Conservation (phyloP, 2,888 invertebrate genomes). For the Drosophila peninsularis region DNA sequence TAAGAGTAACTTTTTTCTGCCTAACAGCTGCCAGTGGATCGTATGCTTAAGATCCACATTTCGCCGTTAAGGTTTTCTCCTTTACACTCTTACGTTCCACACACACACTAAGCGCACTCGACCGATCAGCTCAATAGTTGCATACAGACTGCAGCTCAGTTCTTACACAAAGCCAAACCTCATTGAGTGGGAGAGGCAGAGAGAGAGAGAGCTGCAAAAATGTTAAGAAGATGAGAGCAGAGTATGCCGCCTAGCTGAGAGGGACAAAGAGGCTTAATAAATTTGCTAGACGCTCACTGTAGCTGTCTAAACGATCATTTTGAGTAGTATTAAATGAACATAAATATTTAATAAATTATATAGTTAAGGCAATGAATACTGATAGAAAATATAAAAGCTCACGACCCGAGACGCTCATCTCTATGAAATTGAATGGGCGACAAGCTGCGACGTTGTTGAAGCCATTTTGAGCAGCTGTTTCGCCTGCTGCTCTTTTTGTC, state of each 20-base stretch:
- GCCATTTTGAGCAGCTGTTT: conserved; percentile 71
- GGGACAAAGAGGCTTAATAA: not conserved
- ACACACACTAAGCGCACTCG: not conserved
- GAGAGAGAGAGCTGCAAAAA: not conserved
- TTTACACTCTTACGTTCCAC: not conserved
- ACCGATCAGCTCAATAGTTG: not conserved
- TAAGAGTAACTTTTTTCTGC: too few species aligned
- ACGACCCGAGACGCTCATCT: conserved; percentile 34
- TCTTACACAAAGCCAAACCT: not conserved
- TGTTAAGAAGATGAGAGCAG: not conserved
- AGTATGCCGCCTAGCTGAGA: not conserved
- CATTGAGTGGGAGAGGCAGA: not conserved
- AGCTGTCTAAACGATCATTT: not conserved
- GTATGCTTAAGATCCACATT: not conserved
- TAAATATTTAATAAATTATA: not conserved
- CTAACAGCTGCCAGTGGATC: too few species aligned
- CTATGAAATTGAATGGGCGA: conserved; percentile 38
- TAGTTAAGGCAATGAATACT: not conserved
- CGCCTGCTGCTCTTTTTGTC: conserved; percentile 57
- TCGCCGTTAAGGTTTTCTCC: not conserved
- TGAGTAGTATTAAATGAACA: not conserved
- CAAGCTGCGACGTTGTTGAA: conserved; percentile 64
- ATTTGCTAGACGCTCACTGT: not conserved
- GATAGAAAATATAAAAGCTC: not conserved
- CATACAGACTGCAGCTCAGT: not conserved